Percentiles rank a stretch among this genome's conserved stretches.
These are phyloP conservation scores for Zeus faber DNA, from an alignment of 2,113 vertebrate genomes.

Conservation along the genomic window DNA sequence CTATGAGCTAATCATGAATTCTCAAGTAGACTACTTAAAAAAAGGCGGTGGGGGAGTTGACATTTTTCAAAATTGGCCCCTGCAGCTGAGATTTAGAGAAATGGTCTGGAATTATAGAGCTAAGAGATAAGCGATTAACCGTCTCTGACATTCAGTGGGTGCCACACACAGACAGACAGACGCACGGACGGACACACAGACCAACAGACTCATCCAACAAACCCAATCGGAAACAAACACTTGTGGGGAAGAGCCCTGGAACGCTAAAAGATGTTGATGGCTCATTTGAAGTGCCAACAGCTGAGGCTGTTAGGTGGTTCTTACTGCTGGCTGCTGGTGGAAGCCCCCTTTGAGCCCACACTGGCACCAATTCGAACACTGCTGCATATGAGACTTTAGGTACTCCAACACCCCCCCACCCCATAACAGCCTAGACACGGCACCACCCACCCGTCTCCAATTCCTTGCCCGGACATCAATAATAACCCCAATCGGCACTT, in stretches of 20 bases:
- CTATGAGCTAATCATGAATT: conserved; percentile 71
- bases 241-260: conserved; percentile 47
- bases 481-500: conserved; percentile 27
- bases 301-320: conserved; percentile 56
- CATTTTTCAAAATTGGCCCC: conserved; percentile 50
- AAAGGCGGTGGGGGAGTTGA: conserved; percentile 16
- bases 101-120: conserved; percentile 38
- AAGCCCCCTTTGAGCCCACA: conserved; percentile 63
- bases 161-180: conserved; percentile 7
- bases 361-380: conserved; percentile 63
- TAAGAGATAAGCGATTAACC: conserved; percentile 36
- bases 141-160: conserved; percentile 39
- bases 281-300: conserved; percentile 73
- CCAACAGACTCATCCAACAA: conserved; percentile 33
- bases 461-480: conserved; percentile 45
- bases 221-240: neutral
- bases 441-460: conserved; percentile 32
- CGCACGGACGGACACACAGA: neutral
- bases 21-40: conserved; percentile 51
- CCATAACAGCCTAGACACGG: conserved; percentile 45
- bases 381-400: conserved; percentile 32
- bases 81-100: conserved; percentile 53
- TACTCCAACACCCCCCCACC: no score
- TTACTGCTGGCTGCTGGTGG: conserved; percentile 50
- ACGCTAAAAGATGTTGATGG: conserved; percentile 65